Evolutionary conservation across 1,140 invertebrate genomes (phyloP).

Genomic region (Hermatobates lingyangjiaoensis): DNA sequence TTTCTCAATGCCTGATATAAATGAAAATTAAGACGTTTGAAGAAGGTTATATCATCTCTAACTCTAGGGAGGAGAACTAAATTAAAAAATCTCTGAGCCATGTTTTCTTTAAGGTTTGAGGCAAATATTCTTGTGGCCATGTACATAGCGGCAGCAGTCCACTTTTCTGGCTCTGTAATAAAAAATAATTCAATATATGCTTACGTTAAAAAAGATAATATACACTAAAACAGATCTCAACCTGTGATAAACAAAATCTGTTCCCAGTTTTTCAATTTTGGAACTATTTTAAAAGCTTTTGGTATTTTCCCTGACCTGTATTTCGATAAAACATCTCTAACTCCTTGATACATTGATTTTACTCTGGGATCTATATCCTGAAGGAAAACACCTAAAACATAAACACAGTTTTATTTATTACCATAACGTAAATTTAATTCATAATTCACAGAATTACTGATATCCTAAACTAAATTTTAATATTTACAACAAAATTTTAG

Average conservation of each 20-base stretch:
- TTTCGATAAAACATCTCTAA: slow-evolving; percentile 62
- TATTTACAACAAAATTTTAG: too few species aligned
- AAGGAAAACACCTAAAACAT: slow-evolving; percentile 35
- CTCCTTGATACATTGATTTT: slow-evolving; percentile 67
- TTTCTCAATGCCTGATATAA: slow-evolving; percentile 87
- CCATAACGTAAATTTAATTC: too few species aligned
- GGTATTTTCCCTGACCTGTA: slow-evolving; percentile 93
- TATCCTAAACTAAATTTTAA: too few species aligned
- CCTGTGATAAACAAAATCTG: slow-evolving; percentile 73
- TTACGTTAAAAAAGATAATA: background rate
- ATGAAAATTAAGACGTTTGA: slow-evolving; percentile 91
- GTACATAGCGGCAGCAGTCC: slow-evolving; percentile 92
- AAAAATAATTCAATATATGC: background rate
- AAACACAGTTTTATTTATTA: background rate
- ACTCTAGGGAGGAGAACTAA: slow-evolving; percentile 79
- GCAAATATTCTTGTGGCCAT: slow-evolving; percentile 85
- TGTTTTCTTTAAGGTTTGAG: slow-evolving; percentile 86
- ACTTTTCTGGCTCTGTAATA: slow-evolving; percentile 43
- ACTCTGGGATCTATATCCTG: slow-evolving; percentile 57
- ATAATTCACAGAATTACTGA: too few species aligned
- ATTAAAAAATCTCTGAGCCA: slow-evolving; percentile 94
- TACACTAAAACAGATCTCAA: slow-evolving; percentile 14
- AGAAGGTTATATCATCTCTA: slow-evolving; percentile 87
- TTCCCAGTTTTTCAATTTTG: slow-evolving; percentile 87
- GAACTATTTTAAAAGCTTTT: slow-evolving; percentile 95